phyloP scores from a whole-genome alignment of 2,113 vertebrate species.

The Halichoerus grypus region DNA sequence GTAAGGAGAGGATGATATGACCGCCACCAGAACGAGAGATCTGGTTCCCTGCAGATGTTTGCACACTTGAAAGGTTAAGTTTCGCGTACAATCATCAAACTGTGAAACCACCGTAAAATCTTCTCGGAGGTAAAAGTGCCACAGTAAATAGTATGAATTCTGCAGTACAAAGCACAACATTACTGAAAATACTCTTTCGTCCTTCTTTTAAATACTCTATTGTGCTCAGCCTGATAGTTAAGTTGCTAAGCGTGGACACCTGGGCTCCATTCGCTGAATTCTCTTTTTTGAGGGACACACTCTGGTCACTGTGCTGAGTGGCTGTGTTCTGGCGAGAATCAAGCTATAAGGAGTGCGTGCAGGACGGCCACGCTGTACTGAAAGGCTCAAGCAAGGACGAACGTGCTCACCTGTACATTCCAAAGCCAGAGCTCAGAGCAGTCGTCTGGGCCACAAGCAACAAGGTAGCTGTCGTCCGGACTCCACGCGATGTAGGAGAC shows the following conservation, averaged over 20 bases:
- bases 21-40: not conserved
- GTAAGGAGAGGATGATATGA: not conserved
- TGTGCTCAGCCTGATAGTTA: not conserved
- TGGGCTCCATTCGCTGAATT: not conserved
- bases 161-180: not conserved
- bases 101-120: not conserved
- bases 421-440: constrained; percentile 99
- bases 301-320: not conserved
- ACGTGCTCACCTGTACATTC: constrained; percentile 94
- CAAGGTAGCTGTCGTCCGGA: constrained; percentile 96
- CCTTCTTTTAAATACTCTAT: constrained; percentile 31
- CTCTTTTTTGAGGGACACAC: not conserved
- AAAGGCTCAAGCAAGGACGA: constrained; percentile 16
- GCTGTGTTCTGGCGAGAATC: not conserved
- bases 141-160: not conserved
- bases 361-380: not conserved
- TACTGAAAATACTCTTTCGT: not conserved
- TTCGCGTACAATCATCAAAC: not conserved
- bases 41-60: not conserved
- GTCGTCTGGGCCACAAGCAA: constrained; percentile 98
- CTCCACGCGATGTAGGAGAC: constrained; percentile 99
- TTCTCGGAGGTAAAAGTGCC: not conserved
- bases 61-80: not conserved
- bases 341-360: not conserved
- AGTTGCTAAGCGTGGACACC: not conserved